Evolutionary conservation across 2,113 vertebrate species (phyloP).

Genomic region (Clinocottus analis): DNA sequence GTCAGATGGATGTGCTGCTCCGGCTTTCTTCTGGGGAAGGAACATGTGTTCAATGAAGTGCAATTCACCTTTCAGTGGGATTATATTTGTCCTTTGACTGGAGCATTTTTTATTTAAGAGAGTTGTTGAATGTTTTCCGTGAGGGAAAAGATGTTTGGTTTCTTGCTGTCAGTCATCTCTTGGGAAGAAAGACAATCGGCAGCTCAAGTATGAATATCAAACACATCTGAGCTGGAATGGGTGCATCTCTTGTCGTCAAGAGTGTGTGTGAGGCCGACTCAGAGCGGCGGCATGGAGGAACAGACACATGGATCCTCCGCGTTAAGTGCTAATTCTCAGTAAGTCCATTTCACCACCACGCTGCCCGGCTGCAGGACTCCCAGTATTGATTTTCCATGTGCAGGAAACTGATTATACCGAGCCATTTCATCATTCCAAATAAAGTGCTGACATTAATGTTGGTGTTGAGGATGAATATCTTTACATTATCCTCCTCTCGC

Average conservation of each 20-base stretch:
- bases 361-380: conserved; percentile 18
- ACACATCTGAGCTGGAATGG: no score
- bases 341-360: conserved; percentile 31
- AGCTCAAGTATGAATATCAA: no score
- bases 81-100: no score
- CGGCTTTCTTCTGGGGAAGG: no score
- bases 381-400: conserved; percentile 58
- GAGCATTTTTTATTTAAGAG: no score
- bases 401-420: conserved; percentile 43
- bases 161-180: no score
- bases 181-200: no score
- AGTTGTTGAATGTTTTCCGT: no score
- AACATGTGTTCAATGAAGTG: no score
- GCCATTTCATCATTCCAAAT: conserved; percentile 50
- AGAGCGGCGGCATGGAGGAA: conserved; percentile 34
- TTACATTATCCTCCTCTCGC: conserved; percentile 3
- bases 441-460: conserved; percentile 51
- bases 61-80: no score
- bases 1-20: no score
- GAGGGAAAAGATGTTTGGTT: no score
- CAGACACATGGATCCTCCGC: conserved; percentile 19
- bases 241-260: conserved; percentile 23
- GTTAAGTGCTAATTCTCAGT: conserved; percentile 27
- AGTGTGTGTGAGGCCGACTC: conserved; percentile 24
- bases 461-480: background rate